A percentile compares a stretch with the other conserved stretches of the same genome.
Evolutionary conservation across 2,888 invertebrate species (phyloP).

Genomic region (Dichetophora obliterata): DNA sequence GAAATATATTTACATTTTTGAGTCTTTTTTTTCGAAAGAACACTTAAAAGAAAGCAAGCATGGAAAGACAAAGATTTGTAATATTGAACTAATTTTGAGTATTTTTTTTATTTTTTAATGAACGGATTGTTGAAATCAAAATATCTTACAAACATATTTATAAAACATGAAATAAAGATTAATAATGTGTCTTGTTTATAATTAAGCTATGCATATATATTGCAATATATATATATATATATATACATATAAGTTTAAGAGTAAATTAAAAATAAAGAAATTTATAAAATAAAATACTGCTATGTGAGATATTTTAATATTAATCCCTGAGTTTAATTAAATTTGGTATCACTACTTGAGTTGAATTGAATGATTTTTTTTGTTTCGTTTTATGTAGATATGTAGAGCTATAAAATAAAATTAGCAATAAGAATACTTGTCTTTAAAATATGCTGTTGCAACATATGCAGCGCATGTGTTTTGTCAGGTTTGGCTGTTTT

Average conservation of each 20-base stretch:
- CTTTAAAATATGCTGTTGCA: background rate
- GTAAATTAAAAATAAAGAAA: background rate
- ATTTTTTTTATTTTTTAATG: background rate
- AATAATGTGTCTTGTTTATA: conserved; percentile 6
- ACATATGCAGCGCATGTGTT: background rate
- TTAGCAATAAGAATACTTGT: conserved; percentile 29
- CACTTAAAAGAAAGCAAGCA: conserved; percentile 21
- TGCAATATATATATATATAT: background rate
- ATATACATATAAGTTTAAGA: background rate
- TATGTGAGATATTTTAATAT: conserved; percentile 19
- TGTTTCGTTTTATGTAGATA: conserved; percentile 32
- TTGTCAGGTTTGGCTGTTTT: no score
- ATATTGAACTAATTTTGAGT: conserved; percentile 6
- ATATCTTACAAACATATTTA: no score
- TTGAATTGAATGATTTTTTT: conserved; percentile 52
- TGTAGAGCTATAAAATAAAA: conserved; percentile 32
- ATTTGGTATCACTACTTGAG: conserved; percentile 50
- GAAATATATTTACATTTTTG: conserved; percentile 43
- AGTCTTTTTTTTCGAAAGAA: conserved; percentile 5
- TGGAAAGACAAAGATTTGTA: conserved; percentile 30
- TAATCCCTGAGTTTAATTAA: conserved; percentile 46
- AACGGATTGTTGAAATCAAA: conserved; percentile 16
- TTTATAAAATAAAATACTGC: conserved; percentile 27
- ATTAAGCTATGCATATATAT: conserved; percentile 10
- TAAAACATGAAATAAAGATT: background rate